Conservation (phyloP, 2,888 invertebrate genomes). For the Stramonita haemastoma region DNA sequence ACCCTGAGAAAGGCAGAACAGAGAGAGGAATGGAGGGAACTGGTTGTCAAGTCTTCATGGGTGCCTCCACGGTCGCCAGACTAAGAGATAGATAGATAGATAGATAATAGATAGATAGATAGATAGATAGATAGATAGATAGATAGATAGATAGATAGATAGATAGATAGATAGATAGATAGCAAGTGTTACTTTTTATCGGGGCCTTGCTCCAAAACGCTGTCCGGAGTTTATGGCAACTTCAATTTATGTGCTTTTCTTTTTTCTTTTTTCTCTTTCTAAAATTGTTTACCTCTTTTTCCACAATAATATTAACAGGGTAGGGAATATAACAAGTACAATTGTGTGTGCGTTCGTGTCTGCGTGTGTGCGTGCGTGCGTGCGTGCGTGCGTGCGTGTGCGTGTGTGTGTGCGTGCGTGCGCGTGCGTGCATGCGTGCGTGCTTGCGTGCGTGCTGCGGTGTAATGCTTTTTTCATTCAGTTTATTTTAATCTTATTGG, state of each 20-base stretch:
- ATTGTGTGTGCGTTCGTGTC: no score
- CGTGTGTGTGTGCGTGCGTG: background rate
- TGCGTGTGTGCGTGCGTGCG: background rate
- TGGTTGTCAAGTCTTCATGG: no score
- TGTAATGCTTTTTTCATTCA: background rate
- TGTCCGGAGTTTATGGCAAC: no score
- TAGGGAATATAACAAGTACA: background rate
- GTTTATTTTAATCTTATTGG: background rate
- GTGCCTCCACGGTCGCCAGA: no score
- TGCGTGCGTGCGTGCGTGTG: conserved; percentile 3
- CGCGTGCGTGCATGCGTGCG: background rate
- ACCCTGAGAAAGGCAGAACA: background rate
- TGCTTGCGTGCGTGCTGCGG: background rate
- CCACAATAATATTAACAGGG: no score
- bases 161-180: background rate
- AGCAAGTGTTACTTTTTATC: background rate
- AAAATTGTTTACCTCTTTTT: no score
- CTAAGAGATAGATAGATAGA: no score
- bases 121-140: no score
- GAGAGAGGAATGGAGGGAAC: background rate
- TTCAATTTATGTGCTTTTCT: no score
- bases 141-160: background rate
- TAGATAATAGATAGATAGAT: no score
- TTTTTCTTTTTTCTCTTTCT: no score
- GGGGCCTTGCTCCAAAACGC: no score